phyloP scores from a whole-genome alignment of 2,888 invertebrate species.

The Lepidochrysops patricia region DNA sequence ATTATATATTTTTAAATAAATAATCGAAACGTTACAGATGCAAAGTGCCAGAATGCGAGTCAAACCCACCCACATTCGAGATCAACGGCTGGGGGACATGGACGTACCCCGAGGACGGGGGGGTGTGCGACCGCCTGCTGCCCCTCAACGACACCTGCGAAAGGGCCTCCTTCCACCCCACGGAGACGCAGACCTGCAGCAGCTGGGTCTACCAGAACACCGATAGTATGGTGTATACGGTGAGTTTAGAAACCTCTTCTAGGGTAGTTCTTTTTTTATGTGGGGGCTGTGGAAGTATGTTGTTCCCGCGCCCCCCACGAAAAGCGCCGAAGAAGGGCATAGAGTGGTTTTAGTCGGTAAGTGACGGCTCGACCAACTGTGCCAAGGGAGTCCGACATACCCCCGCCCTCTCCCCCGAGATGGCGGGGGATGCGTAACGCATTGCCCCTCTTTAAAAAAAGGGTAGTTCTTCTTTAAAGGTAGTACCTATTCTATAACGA shows the following conservation, averaged over 20 bases:
- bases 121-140: constrained; percentile 39
- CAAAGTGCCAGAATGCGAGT: constrained; percentile 59
- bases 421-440: too few species aligned
- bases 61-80: constrained; percentile 31
- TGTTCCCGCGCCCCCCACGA: too few species aligned
- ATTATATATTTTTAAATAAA: constrained; percentile 9
- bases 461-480: too few species aligned
- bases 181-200: constrained; percentile 39
- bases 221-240: constrained; percentile 54
- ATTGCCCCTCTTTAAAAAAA: too few species aligned
- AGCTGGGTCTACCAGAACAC: constrained; percentile 50
- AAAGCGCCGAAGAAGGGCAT: too few species aligned
- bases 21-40: constrained; percentile 43
- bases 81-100: constrained; percentile 48
- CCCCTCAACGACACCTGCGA: constrained; percentile 36
- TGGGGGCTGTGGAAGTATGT: too few species aligned
- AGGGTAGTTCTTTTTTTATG: too few species aligned
- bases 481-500: too few species aligned
- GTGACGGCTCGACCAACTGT: too few species aligned
- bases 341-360: too few species aligned
- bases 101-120: constrained; percentile 45
- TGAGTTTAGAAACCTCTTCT: constrained; percentile 26
- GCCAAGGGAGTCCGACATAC: too few species aligned
- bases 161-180: constrained; percentile 38
- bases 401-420: too few species aligned